Evolutionary conservation across 1,140 invertebrate species (phyloP).

Genomic region (Caerostris extrusa): DNA sequence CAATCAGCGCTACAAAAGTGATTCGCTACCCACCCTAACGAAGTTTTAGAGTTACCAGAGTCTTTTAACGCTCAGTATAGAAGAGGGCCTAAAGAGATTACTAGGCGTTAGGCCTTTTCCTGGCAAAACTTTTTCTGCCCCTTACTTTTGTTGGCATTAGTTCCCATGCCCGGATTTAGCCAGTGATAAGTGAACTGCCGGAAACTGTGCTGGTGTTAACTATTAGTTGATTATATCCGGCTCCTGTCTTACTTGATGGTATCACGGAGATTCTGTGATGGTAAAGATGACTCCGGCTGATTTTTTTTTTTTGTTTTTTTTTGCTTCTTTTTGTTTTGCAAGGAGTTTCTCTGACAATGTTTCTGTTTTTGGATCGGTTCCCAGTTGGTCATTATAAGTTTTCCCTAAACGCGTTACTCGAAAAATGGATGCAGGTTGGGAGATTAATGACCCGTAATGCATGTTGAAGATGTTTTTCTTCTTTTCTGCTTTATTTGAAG

Average conservation of each 20-base stretch:
- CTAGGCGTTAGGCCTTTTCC: constrained; percentile 15
- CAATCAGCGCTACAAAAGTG: constrained; percentile 26
- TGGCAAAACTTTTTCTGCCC: no score
- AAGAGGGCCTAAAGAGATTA: constrained; percentile 22
- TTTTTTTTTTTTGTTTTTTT: neutral
- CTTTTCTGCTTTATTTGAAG: no score
- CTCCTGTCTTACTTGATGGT: neutral
- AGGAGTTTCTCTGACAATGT: constrained; percentile 7
- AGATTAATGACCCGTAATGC: neutral
- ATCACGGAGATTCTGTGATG: neutral
- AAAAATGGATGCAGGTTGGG: neutral
- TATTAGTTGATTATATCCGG: constrained; percentile 30
- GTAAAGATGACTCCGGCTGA: neutral
- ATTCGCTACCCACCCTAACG: constrained; percentile 9
- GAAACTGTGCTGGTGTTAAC: constrained; percentile 7
- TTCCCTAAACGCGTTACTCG: neutral
- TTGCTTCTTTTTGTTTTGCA: neutral
- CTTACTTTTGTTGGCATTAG: neutral
- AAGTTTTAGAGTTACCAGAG: constrained; percentile 20
- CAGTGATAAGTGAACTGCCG: constrained; percentile 30
- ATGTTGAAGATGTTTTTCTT: no score
- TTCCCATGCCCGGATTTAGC: constrained; percentile 8
- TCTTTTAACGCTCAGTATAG: constrained; percentile 21
- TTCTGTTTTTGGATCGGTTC: neutral
- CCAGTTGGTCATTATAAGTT: neutral